phyloP scores from a whole-genome alignment of 2,797 vertebrate genomes.

The Delichon dasypus region DNA sequence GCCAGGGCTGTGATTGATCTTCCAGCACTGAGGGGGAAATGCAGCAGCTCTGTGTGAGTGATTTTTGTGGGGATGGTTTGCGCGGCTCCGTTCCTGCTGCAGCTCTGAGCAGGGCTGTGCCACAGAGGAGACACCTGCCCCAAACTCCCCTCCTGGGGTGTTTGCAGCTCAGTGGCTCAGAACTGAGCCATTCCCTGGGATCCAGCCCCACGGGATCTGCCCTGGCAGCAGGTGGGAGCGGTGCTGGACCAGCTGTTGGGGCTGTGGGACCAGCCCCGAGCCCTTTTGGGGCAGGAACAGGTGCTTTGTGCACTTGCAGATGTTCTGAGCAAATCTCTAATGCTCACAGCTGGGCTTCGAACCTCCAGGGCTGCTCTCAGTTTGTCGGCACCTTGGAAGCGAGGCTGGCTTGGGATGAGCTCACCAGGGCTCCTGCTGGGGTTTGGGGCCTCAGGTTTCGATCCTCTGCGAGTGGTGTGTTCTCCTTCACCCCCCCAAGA shows the following conservation, averaged over 20 bases:
- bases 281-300: neutral
- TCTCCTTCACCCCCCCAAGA: neutral
- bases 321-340: neutral
- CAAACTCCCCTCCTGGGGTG: rapidly evolving
- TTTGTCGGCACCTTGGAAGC: rapidly evolving
- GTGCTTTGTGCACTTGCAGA: neutral
- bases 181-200: neutral
- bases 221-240: neutral
- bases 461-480: rapidly evolving
- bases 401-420: neutral
- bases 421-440: rapidly evolving
- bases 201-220: rapidly evolving
- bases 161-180: neutral
- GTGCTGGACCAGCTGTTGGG: neutral
- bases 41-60: neutral
- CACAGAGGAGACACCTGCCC: neutral
- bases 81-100: rapidly evolving
- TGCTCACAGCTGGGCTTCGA: neutral
- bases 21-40: neutral
- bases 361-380: neutral
- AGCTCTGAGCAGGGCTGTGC: neutral
- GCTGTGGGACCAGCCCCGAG: neutral
- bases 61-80: neutral
- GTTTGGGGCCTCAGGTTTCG: neutral
- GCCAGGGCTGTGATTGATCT: slow-evolving; percentile 2